Evolutionary conservation across 1,140 invertebrate species (phyloP).

Genomic region (Pygmarrhopalites habei): DNA sequence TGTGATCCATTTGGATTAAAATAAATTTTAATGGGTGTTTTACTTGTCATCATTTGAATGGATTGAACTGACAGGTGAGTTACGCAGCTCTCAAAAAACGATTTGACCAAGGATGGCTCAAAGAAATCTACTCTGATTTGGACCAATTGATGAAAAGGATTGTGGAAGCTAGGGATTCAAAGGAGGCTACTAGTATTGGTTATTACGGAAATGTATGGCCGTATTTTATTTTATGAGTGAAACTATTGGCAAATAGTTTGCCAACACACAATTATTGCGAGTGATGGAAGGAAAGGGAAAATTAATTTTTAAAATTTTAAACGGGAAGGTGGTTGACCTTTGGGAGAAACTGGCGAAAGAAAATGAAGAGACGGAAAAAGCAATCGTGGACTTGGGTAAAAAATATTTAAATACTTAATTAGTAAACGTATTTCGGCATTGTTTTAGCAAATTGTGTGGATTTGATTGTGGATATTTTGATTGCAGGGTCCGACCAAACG

Average conservation of each 20-base stretch:
- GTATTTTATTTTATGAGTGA: no score
- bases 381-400: conserved; percentile 57
- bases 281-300: no score
- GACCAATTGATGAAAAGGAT: conserved; percentile 51
- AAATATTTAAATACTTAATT: no score
- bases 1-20: background rate
- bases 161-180: conserved; percentile 41
- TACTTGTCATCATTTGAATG: background rate
- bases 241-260: no score
- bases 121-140: conserved; percentile 50
- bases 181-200: conserved; percentile 52
- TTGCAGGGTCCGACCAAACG: conserved; percentile 64
- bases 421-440: no score
- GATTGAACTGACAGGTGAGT: conserved; percentile 45
- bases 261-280: no score
- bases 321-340: no score
- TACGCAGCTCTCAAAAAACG: conserved; percentile 55
- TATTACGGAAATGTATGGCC: conserved; percentile 58
- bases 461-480: no score
- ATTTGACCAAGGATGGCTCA: conserved; percentile 57
- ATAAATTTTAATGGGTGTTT: conserved; percentile 10
- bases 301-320: no score
- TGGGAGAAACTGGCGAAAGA: conserved; percentile 56
- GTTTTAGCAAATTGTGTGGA: no score
- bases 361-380: conserved; percentile 51